These are phyloP conservation scores for Anagyrus pseudococci DNA, from an alignment of 2,888 invertebrate species.

Conservation along the genomic window DNA sequence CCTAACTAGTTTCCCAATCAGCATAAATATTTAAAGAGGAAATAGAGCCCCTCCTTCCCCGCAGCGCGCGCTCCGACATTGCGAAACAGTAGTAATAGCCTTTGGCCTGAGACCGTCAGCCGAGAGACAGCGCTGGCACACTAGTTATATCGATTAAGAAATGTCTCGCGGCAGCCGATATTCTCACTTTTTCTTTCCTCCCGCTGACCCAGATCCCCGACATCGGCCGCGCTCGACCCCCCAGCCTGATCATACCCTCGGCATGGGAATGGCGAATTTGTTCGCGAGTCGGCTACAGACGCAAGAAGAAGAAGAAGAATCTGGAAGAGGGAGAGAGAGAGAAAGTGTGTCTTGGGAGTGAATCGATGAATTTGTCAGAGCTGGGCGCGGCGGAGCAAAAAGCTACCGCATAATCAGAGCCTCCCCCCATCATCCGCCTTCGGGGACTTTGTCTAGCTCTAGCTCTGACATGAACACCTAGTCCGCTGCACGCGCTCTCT, in stretches of 20 bases:
- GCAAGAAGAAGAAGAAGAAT: not conserved
- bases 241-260: slow-evolving; percentile 18
- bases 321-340: slow-evolving; percentile 7
- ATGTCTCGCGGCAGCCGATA: not conserved
- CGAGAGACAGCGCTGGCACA: no score
- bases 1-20: not conserved
- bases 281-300: not conserved
- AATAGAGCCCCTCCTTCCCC: not conserved
- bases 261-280: slow-evolving; percentile 34
- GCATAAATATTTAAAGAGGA: not conserved
- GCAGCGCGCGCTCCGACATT: not conserved
- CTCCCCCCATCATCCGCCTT: not conserved
- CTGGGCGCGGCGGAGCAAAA: not conserved
- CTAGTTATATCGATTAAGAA: not conserved
- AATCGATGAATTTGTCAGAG: slow-evolving; percentile 35
- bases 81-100: no score
- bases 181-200: not conserved
- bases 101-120: no score
- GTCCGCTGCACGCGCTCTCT: not conserved
- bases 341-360: slow-evolving; percentile 4
- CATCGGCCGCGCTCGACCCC: not conserved
- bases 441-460: no score
- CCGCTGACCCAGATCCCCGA: not conserved
- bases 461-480: no score
- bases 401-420: slow-evolving; percentile 28